Conservation (phyloP, 1,140 invertebrate genomes). For the Nasonia giraulti region DNA sequence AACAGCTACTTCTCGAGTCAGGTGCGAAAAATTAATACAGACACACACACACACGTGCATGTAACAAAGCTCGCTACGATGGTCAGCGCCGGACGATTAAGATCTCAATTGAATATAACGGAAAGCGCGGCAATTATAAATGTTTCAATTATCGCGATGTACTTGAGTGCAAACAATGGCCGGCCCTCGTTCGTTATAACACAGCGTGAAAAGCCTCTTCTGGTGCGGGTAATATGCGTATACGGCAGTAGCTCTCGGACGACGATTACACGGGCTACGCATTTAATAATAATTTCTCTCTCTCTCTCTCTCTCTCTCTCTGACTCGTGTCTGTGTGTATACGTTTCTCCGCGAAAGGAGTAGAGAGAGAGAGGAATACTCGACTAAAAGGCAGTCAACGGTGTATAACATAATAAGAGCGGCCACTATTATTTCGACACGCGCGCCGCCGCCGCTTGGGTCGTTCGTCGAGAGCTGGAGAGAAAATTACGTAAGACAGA, state of each 20-base stretch:
- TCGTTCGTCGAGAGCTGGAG: not conserved
- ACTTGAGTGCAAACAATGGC: conserved; percentile 45
- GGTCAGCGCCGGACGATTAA: conserved; percentile 10
- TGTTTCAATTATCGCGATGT: conserved; percentile 43
- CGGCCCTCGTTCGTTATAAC: conserved; percentile 16
- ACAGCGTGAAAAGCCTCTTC: not conserved
- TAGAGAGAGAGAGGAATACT: conserved; percentile 1
- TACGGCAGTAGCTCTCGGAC: not conserved
- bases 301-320: conserved; percentile 35
- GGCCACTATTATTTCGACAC: conserved; percentile 48
- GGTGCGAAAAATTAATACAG: not conserved
- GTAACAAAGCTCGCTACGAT: not conserved
- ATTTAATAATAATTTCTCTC: conserved; percentile 43
- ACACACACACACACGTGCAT: not conserved
- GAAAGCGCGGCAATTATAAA: conserved; percentile 35
- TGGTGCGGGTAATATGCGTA: not conserved
- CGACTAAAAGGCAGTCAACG: conserved; percentile 23
- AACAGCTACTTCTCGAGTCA: not conserved
- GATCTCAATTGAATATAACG: conserved; percentile 42
- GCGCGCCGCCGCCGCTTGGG: not conserved
- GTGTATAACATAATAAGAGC: conserved; percentile 45
- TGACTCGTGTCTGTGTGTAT: not conserved
- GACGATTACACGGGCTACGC: conserved; percentile 10
- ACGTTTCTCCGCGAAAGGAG: conserved; percentile 14
- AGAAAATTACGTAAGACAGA: conserved; percentile 39